A percentile compares a stretch with the other conserved stretches of the same genome.
Conservation (phyloP, 2,888 invertebrate species). For the Dryomyza anilis region DNA sequence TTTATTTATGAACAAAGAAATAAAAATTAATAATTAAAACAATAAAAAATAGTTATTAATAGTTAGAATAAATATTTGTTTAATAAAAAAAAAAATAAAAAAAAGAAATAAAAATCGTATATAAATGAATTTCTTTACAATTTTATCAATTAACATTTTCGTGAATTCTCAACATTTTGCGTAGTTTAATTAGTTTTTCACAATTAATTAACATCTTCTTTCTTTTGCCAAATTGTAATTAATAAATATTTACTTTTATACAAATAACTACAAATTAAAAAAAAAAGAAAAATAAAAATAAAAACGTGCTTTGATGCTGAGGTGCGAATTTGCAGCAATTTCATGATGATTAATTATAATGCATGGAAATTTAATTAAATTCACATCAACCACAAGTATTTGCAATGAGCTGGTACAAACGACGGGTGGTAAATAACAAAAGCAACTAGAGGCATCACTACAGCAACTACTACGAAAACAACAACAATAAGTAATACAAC, state of each 20-base stretch:
- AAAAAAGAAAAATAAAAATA: too few relatives aligned
- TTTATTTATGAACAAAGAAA: neutral
- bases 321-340: too few relatives aligned
- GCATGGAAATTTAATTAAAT: constrained; percentile 30
- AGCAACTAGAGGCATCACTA: neutral
- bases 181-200: too few relatives aligned
- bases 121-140: neutral
- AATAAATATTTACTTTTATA: too few relatives aligned
- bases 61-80: neutral
- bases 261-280: too few relatives aligned
- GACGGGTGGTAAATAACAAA: neutral
- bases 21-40: neutral
- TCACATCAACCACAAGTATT: constrained; percentile 31
- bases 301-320: too few relatives aligned
- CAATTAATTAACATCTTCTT: too few relatives aligned
- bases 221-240: too few relatives aligned
- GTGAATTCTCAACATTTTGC: too few relatives aligned
- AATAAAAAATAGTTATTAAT: neutral
- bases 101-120: neutral
- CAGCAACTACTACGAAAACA: neutral
- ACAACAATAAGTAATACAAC: neutral
- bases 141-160: too few relatives aligned
- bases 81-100: neutral
- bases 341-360: neutral
- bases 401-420: constrained; percentile 3